Conservation (phyloP, 1,140 invertebrate species). For the Myzus persicae region DNA sequence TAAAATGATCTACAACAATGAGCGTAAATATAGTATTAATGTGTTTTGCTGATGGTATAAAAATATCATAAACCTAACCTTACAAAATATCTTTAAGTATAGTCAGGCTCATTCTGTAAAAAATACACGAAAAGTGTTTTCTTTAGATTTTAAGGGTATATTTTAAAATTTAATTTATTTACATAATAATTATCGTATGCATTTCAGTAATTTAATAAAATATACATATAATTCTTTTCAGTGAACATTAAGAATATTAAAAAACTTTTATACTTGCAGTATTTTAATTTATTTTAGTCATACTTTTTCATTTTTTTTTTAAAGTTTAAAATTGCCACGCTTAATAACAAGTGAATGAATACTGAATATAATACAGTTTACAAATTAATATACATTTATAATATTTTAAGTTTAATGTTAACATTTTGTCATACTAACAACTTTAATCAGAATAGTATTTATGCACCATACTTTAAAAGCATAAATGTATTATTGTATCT, state of each 20-base stretch:
- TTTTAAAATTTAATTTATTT: not conserved
- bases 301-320: not conserved
- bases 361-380: not conserved
- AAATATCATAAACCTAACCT: no score
- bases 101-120: no score
- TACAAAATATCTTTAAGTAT: no score
- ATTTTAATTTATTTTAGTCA: not conserved
- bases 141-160: not conserved
- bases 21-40: no score
- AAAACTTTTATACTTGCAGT: not conserved
- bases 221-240: not conserved
- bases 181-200: not conserved
- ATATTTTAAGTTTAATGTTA: slow-evolving; percentile 4
- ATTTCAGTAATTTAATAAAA: not conserved
- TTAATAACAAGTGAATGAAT: not conserved
- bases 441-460: not conserved
- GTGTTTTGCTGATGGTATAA: no score
- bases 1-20: no score
- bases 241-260: not conserved
- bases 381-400: not conserved
- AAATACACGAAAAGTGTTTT: not conserved
- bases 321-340: not conserved
- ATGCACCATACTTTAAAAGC: not conserved
- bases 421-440: not conserved
- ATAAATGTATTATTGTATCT: not conserved